phyloP scores from a whole-genome alignment of 2,888 invertebrate genomes.

The Tachina grossa region DNA sequence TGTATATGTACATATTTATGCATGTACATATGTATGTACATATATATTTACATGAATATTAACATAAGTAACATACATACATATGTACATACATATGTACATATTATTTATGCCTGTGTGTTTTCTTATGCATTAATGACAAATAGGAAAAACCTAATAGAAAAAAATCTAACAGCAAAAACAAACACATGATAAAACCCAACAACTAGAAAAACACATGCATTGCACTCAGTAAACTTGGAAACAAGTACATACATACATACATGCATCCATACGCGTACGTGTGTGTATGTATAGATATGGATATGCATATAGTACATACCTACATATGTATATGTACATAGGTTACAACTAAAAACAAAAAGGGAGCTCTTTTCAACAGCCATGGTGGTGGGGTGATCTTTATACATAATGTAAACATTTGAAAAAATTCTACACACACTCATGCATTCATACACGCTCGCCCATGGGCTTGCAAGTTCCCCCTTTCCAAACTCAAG shows the following conservation, averaged over 20 bases:
- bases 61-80: background rate
- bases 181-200: constrained; percentile 57
- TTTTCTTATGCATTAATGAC: background rate
- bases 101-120: no score
- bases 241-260: background rate
- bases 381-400: constrained; percentile 54
- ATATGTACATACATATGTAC: background rate
- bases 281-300: no score
- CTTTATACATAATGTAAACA: constrained; percentile 62
- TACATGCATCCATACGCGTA: background rate
- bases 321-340: background rate
- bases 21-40: background rate
- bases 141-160: constrained; percentile 67
- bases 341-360: background rate
- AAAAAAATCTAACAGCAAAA: constrained; percentile 48
- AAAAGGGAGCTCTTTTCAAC: constrained; percentile 59
- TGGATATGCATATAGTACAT: no score
- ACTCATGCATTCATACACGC: constrained; percentile 6
- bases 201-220: constrained; percentile 17
- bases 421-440: constrained; percentile 54
- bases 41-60: background rate
- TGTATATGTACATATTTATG: no score
- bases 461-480: background rate
- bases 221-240: constrained; percentile 29
- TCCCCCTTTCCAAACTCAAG: background rate